These are phyloP conservation scores for Venturia canescens DNA, from an alignment of 1,140 invertebrate genomes.

Conservation along the genomic window DNA sequence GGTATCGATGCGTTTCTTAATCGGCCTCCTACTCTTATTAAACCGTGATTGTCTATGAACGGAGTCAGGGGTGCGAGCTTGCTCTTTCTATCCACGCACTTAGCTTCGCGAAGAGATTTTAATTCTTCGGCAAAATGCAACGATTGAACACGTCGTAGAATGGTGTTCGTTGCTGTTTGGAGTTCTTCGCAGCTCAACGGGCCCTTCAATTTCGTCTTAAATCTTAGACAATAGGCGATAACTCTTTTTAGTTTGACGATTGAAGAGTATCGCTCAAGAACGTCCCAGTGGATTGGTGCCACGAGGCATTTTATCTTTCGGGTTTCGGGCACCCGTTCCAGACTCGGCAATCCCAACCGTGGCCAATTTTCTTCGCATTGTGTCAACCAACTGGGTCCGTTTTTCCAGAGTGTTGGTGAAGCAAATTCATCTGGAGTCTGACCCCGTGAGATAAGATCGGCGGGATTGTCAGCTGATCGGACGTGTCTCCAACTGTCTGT, in stretches of 20 bases:
- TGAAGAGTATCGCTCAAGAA: conserved; percentile 9
- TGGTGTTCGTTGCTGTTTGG: conserved; percentile 1
- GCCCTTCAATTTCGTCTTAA: conserved; percentile 3
- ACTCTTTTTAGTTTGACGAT: conserved; percentile 27
- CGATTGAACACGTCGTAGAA: conserved; percentile 53
- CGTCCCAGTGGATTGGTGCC: not conserved
- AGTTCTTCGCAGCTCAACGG: conserved; percentile 35
- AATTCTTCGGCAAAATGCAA: conserved; percentile 49
- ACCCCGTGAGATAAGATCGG: conserved; percentile 55
- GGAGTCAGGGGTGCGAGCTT: conserved; percentile 26
- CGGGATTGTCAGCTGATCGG: conserved; percentile 53
- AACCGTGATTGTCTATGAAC: conserved; percentile 27
- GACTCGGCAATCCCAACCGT: not conserved
- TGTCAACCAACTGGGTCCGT: conserved; percentile 53
- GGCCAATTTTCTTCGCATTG: conserved; percentile 15
- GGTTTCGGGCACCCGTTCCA: too few species aligned
- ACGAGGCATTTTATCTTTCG: conserved; percentile 9
- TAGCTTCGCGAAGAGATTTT: not conserved
- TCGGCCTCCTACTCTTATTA: conserved; percentile 43
- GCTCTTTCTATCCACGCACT: not conserved
- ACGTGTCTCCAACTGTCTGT: conserved; percentile 59
- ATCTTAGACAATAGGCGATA: not conserved
- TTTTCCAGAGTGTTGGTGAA: conserved; percentile 56
- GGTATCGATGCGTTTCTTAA: conserved; percentile 6
- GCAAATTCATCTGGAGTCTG: conserved; percentile 50